Percentiles rank a stretch among this genome's conserved stretches.
Conservation (phyloP, 1,140 invertebrate species). For the Zaprionus ornatus region DNA sequence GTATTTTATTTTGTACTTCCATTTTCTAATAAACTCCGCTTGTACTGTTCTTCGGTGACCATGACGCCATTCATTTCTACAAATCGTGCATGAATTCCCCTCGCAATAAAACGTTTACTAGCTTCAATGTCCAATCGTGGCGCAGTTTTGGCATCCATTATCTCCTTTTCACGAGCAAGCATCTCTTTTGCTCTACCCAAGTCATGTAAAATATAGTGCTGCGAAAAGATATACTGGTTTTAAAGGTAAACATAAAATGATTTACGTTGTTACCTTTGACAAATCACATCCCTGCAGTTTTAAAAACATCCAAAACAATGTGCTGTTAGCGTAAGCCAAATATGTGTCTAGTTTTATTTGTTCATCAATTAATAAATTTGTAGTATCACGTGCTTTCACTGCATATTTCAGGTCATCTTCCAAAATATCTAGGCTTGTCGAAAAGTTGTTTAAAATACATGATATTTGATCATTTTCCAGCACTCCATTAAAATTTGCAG, state of each 20-base stretch:
- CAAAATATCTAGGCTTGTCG: slow-evolving; percentile 29
- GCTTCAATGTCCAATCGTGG: slow-evolving; percentile 52
- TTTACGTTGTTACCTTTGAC: slow-evolving; percentile 36
- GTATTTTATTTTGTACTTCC: background rate
- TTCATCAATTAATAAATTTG: slow-evolving; percentile 27
- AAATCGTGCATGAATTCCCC: slow-evolving; percentile 22
- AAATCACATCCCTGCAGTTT: slow-evolving; percentile 53
- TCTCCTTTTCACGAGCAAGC: slow-evolving; percentile 55
- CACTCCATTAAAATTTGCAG: background rate
- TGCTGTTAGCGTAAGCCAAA: slow-evolving; percentile 52
- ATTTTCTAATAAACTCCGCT: background rate
- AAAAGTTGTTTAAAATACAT: slow-evolving; percentile 33
- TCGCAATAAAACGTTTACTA: slow-evolving; percentile 55
- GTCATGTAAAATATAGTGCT: slow-evolving; percentile 56
- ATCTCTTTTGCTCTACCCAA: slow-evolving; percentile 52
- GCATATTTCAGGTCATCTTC: slow-evolving; percentile 45
- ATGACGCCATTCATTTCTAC: background rate
- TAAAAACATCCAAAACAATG: slow-evolving; percentile 58
- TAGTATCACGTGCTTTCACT: background rate
- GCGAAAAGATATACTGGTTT: no score
- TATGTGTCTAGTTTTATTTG: slow-evolving; percentile 62
- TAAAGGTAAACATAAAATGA: background rate
- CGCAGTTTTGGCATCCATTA: slow-evolving; percentile 34
- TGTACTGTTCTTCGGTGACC: background rate
- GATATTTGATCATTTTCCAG: slow-evolving; percentile 24